These are phyloP conservation scores for Coleophora flavipennella DNA, from an alignment of 2,888 invertebrate genomes.

Conservation along the genomic window DNA sequence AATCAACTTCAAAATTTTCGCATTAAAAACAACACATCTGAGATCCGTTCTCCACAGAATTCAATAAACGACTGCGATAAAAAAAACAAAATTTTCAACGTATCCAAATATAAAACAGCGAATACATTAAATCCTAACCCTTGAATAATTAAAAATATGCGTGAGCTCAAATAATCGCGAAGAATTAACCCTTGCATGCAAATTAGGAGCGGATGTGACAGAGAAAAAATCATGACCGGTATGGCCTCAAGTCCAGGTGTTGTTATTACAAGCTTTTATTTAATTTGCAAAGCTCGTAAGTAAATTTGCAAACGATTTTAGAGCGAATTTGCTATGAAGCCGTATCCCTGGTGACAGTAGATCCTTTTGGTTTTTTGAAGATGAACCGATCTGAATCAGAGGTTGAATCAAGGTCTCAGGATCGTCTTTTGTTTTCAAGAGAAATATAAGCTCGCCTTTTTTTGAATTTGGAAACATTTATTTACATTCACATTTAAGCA, in stretches of 20 bases:
- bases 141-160: constrained; percentile 72
- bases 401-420: no score
- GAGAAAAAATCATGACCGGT: constrained; percentile 50
- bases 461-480: no score
- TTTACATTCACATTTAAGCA: no score
- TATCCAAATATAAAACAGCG: constrained; percentile 45
- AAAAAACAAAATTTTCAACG: constrained; percentile 43
- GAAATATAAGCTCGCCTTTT: no score
- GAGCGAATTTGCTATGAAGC: no score
- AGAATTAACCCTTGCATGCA: constrained; percentile 69
- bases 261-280: no score
- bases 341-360: no score
- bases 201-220: constrained; percentile 48
- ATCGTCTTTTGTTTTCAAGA: no score
- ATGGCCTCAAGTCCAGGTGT: constrained; percentile 53
- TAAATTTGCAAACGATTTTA: no score
- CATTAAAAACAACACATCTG: constrained; percentile 2
- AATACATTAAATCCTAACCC: constrained; percentile 59
- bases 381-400: no score
- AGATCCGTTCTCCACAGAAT: constrained; percentile 43
- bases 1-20: background rate
- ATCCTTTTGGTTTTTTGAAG: no score
- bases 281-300: no score
- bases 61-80: constrained; percentile 42
- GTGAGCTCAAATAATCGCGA: constrained; percentile 65